Evolutionary conservation across 2,797 vertebrate species (phyloP).

Genomic region (Phaenicophaeus curvirostris): DNA sequence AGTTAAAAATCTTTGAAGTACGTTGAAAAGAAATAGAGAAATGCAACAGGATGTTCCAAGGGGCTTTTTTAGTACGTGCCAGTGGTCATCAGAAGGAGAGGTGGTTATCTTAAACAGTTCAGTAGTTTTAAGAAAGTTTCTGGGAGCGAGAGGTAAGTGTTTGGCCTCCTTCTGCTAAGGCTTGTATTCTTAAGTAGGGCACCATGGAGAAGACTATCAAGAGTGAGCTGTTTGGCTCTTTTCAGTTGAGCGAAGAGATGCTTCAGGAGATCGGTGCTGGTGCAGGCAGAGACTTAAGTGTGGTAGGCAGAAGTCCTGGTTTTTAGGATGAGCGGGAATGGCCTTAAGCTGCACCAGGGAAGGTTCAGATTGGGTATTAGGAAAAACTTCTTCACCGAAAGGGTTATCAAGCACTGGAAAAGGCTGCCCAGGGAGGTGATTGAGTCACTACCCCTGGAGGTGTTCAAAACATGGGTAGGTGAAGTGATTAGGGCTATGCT

Average conservation of each 20-base stretch:
- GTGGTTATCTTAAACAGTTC: not conserved
- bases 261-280: accelerated
- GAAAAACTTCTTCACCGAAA: too few relatives aligned
- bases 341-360: too few relatives aligned
- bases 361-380: too few relatives aligned
- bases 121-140: not conserved
- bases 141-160: not conserved
- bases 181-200: not conserved
- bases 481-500: too few relatives aligned
- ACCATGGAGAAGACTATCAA: not conserved
- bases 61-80: not conserved
- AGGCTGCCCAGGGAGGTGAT: too few relatives aligned
- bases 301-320: not conserved
- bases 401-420: too few relatives aligned
- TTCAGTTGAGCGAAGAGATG: not conserved
- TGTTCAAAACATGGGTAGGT: too few relatives aligned
- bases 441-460: too few relatives aligned
- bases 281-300: not conserved
- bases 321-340: not conserved
- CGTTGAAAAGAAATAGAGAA: not conserved
- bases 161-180: not conserved
- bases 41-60: not conserved
- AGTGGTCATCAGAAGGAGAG: not conserved
- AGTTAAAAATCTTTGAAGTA: not conserved
- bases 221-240: not conserved